Evolutionary conservation across 1,140 invertebrate genomes (phyloP), one percentile per base, ranked within the genome.

Genomic region (Tetranychus urticae): DNA sequence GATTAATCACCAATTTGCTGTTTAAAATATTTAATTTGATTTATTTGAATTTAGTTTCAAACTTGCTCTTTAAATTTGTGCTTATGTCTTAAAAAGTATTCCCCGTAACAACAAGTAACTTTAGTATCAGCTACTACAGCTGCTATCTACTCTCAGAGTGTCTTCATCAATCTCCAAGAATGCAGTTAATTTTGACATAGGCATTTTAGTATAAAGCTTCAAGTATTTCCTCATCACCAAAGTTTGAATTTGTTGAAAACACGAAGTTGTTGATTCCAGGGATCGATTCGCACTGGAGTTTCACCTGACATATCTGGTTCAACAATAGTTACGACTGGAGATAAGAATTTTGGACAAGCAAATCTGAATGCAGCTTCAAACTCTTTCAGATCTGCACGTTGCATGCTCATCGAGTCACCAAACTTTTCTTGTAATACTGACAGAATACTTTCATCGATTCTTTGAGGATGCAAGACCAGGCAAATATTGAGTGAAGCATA

Each of bases 51-150:
- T 23, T 23, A 23, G 23, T 23, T 23, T 23, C 23, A 23, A 23
- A 23, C 23, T 23, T 23, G 23, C 23, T 98, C 93, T 73, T 96
- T 90, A 73, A 97, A 96, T 71, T 97, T 97, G 56, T 94, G 77
- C 65, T 97, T 93, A 73, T 98, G 94, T 47, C 91, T 80, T 67
- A 98, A 93, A 74, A 98, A 98, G 76, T 94, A 98, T 71, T 99
- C 94, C 50, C 93, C 93, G 73, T 97, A 97, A 62, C 92, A 81
- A 71, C 93, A 84, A 2, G 92, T 90, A 39, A 98, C 92, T 74
- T 98, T 98, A 0, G 94, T 98, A 69, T 98, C 94, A 13, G 96
- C 94, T 71, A 99, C 97, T 71, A 97, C 90, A 66, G 23, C 23
- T 23, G 23, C 23, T 6, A 42, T 6, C 5, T 42, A 42, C 39